Evolutionary conservation across 2,113 vertebrate genomes (phyloP), one percentile per base, ranked within the genome.

Genomic region (Channa argus): DNA sequence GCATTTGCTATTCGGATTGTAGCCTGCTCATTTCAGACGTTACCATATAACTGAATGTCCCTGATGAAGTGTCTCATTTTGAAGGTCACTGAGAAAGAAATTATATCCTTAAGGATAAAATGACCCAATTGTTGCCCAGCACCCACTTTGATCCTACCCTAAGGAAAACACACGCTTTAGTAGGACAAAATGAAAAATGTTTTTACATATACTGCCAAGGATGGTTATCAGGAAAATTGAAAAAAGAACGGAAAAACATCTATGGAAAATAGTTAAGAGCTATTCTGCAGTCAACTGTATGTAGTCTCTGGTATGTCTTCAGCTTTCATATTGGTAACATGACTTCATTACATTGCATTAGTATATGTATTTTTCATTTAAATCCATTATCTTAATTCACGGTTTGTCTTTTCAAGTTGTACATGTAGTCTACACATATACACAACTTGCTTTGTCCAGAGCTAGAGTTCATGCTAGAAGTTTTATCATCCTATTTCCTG

Each of bases 111-210:
- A 58, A 81, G 79, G 85, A 86, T 72, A 70, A 74, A 70, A 77
- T 83, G 85, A 86, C 90, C 92, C 73, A 88, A 58, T 91, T 89
- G 63, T 89, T 88, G 70, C 78, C 52, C 70, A 62, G 63, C 65
- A 79, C 83, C 84, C 61, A 82, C 52, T 79, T 62, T 67, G 77
- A 84, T 67, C 56, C 63, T 36, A 33, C 36, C 67, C 67, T 37
- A 74, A 83, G 53, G 80, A 84, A 86, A 74, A 54, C 8, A 37
- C 14, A 43, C 5, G 14, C 46, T 69, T 37, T 70, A 73, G 61
- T 79, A 64, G 44, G 52, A 80, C 37, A 77, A 63, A 81, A 74
- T 38, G 12, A 56, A n/a, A 13, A 46, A 13, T 12, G 2, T 51
- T 14, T 47, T 44, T 24, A 24, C 24, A 24, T 24, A 24, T 24